Evolutionary conservation across 2,113 vertebrate genomes (phyloP).

Genomic region (Podarcis cretensis): DNA sequence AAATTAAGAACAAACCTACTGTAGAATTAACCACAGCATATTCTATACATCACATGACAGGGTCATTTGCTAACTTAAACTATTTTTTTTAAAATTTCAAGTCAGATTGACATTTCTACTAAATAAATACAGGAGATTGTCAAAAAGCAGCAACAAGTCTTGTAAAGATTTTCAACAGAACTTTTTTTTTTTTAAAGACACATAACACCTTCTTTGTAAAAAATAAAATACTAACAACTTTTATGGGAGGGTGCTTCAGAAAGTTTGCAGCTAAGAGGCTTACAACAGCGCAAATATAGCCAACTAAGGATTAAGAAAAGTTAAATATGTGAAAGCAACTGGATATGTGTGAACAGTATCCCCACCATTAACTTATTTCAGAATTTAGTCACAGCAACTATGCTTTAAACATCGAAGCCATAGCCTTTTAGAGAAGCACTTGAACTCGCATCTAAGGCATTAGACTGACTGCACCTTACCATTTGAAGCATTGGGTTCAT

Average conservation of each 20-base stretch:
- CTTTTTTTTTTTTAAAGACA: constrained; percentile 59
- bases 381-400: constrained; percentile 51
- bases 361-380: constrained; percentile 57
- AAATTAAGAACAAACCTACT: constrained; percentile 70
- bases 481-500: not conserved
- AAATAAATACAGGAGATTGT: constrained; percentile 93
- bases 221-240: constrained; percentile 69
- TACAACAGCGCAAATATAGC: constrained; percentile 77
- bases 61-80: constrained; percentile 72
- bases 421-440: constrained; percentile 48
- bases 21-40: constrained; percentile 75
- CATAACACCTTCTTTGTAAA: constrained; percentile 55
- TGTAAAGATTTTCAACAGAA: constrained; percentile 73
- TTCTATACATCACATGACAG: constrained; percentile 68
- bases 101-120: constrained; percentile 75
- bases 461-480: too few relatives aligned
- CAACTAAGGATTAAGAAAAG: constrained; percentile 56
- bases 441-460: constrained; percentile 32
- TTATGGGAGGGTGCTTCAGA: constrained; percentile 78
- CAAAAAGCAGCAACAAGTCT: constrained; percentile 87
- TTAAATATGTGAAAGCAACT: constrained; percentile 41
- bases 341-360: constrained; percentile 25
- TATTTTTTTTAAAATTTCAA: constrained; percentile 77
- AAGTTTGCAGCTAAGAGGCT: constrained; percentile 80
- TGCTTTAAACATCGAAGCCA: constrained; percentile 51